Percentiles rank a stretch among this genome's conserved stretches.
Conservation (phyloP, 92 coral and sea anemone species). For the Porites rus region DNA sequence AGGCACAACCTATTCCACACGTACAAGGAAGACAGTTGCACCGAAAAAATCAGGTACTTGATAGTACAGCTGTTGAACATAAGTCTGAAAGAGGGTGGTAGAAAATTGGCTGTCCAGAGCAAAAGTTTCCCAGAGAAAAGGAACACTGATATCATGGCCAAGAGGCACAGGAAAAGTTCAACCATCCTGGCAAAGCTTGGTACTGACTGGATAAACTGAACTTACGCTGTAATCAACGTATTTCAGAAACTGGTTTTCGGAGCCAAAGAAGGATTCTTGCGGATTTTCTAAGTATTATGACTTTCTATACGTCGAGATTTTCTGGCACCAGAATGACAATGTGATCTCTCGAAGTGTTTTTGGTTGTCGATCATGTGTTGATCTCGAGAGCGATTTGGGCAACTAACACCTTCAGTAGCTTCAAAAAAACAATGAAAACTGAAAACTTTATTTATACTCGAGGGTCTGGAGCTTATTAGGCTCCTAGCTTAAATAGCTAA, state of each 20-base stretch:
- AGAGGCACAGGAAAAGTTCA: not conserved
- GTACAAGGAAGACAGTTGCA: constrained; percentile 25
- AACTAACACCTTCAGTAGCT: not conserved
- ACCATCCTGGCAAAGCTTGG: not conserved
- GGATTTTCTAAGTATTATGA: not conserved
- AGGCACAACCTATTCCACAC: constrained; percentile 34
- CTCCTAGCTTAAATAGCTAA: no score
- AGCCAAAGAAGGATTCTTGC: no score
- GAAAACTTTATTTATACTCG: no score
- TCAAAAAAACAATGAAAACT: no score
- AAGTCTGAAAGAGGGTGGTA: constrained; percentile 36
- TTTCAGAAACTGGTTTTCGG: not conserved
- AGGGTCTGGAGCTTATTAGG: no score
- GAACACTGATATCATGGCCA: constrained; percentile 9
- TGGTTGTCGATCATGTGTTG: not conserved
- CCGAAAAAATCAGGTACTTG: constrained; percentile 17
- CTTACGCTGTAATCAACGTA: not conserved
- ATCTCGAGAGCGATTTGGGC: not conserved
- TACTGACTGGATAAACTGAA: not conserved
- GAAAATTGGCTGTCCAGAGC: constrained; percentile 10
- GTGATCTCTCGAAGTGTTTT: not conserved
- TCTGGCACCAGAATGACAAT: no score
- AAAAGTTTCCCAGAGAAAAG: constrained; percentile 14
- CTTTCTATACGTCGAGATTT: no score
- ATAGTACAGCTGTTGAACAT: constrained; percentile 15